Conservation (phyloP, 2,797 vertebrate genomes). For the Schizothorax lantsangensis region DNA sequence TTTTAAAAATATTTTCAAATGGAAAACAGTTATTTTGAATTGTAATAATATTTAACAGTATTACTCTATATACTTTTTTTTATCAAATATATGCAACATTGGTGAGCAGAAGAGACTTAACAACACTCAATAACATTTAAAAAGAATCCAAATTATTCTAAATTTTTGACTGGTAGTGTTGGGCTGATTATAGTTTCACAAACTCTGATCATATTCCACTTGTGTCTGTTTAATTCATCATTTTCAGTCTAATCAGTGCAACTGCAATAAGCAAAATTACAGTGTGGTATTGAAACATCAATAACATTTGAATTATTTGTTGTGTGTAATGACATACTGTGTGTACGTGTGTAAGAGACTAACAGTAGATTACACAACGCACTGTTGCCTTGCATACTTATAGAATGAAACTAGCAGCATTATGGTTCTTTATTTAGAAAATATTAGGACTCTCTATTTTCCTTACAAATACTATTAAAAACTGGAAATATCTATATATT, state of each 20-base stretch:
- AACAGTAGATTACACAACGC: constrained; percentile 34
- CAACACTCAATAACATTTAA: neutral
- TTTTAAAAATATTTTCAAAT: neutral
- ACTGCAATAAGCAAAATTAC: constrained; percentile 21
- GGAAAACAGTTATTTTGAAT: neutral
- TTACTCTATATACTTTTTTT: neutral
- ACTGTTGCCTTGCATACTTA: constrained; percentile 40
- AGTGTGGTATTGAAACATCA: constrained; percentile 9
- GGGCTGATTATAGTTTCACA: constrained; percentile 7
- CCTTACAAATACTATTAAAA: constrained; percentile 57
- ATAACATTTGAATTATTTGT: neutral
- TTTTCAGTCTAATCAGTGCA: neutral
- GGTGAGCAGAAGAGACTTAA: neutral
- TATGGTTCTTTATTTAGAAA: constrained; percentile 45
- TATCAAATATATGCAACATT: neutral
- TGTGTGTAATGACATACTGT: constrained; percentile 13
- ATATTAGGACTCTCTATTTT: constrained; percentile 60
- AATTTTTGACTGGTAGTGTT: neutral
- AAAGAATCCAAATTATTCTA: neutral
- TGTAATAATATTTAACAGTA: neutral
- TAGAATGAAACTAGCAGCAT: constrained; percentile 38
- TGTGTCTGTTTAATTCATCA: neutral
- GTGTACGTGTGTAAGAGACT: constrained; percentile 35
- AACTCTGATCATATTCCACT: constrained; percentile 4
- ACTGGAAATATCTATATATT: constrained; percentile 74